phyloP scores from a whole-genome alignment of 2,888 invertebrate species.

The Trichogramma dendrolimi region DNA sequence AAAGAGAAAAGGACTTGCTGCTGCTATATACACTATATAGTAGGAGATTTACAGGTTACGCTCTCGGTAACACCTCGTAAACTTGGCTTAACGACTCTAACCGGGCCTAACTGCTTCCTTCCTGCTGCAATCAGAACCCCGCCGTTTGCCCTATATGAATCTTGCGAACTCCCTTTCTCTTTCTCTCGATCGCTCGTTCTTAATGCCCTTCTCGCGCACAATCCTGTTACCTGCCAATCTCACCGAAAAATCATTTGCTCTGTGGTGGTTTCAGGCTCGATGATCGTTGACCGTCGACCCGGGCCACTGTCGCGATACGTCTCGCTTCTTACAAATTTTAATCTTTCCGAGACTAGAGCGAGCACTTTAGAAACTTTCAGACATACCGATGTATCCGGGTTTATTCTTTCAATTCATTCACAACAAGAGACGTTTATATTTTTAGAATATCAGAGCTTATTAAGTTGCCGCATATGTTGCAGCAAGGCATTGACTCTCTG shows the following conservation, averaged over 20 bases:
- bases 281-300: not conserved
- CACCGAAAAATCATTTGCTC: not conserved
- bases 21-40: no score
- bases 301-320: no score
- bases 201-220: not conserved
- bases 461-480: no score
- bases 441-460: no score
- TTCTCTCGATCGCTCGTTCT: not conserved
- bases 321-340: no score
- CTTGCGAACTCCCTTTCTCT: constrained; percentile 26
- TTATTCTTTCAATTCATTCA: no score
- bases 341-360: no score
- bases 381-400: no score
- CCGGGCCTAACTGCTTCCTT: constrained; percentile 53
- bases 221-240: not conserved
- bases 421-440: no score
- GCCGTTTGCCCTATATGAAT: constrained; percentile 40
- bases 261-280: not conserved
- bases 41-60: constrained; percentile 52
- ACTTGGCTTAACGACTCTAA: constrained; percentile 53
- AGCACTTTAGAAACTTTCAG: no score
- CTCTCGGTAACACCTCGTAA: constrained; percentile 53
- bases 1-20: constrained; percentile 24
- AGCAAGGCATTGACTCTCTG: no score
- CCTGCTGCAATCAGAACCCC: constrained; percentile 49